Evolutionary conservation across 2,888 invertebrate genomes (phyloP), one percentile per base, ranked within the genome.

Genomic region (Acrocyrtus sp.): DNA sequence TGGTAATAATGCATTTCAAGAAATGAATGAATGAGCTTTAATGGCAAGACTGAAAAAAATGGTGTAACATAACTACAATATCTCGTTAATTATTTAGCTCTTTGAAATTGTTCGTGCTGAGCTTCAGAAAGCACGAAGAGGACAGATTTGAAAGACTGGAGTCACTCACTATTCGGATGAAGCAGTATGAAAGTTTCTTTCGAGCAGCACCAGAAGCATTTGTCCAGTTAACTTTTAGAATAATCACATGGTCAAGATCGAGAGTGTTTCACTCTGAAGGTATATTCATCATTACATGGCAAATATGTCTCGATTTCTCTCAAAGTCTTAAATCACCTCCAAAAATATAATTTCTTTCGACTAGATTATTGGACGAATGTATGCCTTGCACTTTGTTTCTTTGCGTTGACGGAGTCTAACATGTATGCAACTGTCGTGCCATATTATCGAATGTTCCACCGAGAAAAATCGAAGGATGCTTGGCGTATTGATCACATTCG

Each of bases 181-280:
- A 76, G 41, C 74, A 74, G 27, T 76, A 76, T 19, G 76, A 76
- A 60, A 74, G 70, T 26, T 76, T 63, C 29, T 76, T 76, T 26
- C 39, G 76, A 43, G 76, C 76, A 19, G 70, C 76, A 15, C 76
- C 76, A 1, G 76, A 76, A 63, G 74, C 74, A 3, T 74, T 76
- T 63, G 48, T 76, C 27, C 76, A 76, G 62, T 34, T 76, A n/a
- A 66, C 76, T 24, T 74, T 70, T 54, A 41, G 76, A 48, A 74
- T 61, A 8, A 63, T 74, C 1, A 62, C 70, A 1, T 76, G 72
- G 70, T 67, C 74, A 17, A 50, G 58, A n/a, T 41, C 34, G 5
- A 66, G 41, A 24, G 45, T 51, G 12, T 68, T 66, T 51, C 61
- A 67, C 24, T 62, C 45, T 8, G 76, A 76, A 67, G 73, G 76